phyloP scores from a whole-genome alignment of 92 coral and sea anemone genomes.

The Umimayanthus kanabou region DNA sequence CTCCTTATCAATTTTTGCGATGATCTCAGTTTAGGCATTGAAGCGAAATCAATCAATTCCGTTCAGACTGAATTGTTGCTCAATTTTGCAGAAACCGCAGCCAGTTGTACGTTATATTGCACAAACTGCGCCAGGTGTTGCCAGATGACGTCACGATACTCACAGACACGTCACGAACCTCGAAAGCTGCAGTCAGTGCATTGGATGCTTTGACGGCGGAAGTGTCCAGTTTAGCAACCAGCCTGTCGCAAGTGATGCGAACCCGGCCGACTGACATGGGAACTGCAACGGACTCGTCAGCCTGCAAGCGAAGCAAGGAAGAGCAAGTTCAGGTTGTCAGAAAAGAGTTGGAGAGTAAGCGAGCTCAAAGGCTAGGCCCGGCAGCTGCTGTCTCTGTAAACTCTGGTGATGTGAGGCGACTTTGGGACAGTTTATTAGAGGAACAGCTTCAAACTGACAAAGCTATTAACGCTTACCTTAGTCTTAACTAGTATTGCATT shows the following conservation, averaged over 20 bases:
- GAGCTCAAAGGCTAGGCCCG: conserved; percentile 20
- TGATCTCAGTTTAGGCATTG: neutral
- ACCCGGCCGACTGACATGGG: neutral
- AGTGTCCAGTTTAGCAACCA: conserved; percentile 37
- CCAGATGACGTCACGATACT: conserved; percentile 74
- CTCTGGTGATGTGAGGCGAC: neutral
- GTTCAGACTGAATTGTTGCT: neutral
- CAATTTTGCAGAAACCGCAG: conserved; percentile 53
- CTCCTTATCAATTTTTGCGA: neutral
- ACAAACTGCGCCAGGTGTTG: conserved; percentile 63
- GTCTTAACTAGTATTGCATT: neutral
- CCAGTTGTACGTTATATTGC: conserved; percentile 65
- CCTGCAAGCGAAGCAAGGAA: conserved; percentile 6
- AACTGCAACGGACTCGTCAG: neutral
- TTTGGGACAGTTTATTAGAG: conserved; percentile 46
- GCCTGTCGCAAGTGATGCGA: conserved; percentile 40
- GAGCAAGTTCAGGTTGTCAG: conserved; percentile 22
- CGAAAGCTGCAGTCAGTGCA: neutral
- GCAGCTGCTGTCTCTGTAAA: neutral
- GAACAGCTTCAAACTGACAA: conserved; percentile 45
- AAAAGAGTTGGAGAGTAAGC: conserved; percentile 39
- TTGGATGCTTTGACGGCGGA: conserved; percentile 43
- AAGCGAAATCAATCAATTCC: neutral
- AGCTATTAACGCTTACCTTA: conserved; percentile 29
- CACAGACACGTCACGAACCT: conserved; percentile 30